Evolutionary conservation across 2,888 invertebrate species (phyloP), one percentile per base, ranked within the genome.

Genomic region (Myopa testacea): DNA sequence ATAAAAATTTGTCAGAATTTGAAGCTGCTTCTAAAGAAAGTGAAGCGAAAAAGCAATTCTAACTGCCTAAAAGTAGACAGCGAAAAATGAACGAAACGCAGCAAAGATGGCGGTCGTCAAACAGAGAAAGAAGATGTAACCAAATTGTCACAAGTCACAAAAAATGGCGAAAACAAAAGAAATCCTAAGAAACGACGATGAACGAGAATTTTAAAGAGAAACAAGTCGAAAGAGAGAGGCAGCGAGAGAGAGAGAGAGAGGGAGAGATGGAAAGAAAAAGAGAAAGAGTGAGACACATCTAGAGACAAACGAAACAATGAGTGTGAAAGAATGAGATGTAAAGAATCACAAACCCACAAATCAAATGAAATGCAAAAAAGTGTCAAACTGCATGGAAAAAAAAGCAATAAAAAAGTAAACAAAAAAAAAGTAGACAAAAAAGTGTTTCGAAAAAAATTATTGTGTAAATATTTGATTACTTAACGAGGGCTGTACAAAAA

Each of bases 401-500:
- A 67, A 8, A 40, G 34, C 16, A 38, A 7, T 16, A 37, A 67
- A 8, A 69, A 26, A 65, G 38, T 14, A 38, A 62, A 52, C 5
- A 62, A 62, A 40, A 62, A 40, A 63, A 45, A 75, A 67, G 40
- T 67, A 72, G 55, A 73, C 45, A 40, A 67, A 63, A 45, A 75
- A 67, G 40, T 67, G 67, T 38, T 52, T 38, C 67, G 77, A 37
- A 79, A 82, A 82, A 83, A 84, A 83, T 84, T 80, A 82, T 82
- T 84, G 84, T 80, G 83, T 81, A 84, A 84, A 84, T 84, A 84
- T 84, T 84, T 84, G 84, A 82, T 81, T 78, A 81, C 83, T 83
- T 84, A 84, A 84, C 84, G 84, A 84, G 84, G 78, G 71, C 81
- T 45, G 50, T 19, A 26, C 26, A 45, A 26, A 8, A 19, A 45